Base-by-base conservation (phyloP, 2,888 invertebrate species). In the Thysanoteuthis rhombus region DNA sequence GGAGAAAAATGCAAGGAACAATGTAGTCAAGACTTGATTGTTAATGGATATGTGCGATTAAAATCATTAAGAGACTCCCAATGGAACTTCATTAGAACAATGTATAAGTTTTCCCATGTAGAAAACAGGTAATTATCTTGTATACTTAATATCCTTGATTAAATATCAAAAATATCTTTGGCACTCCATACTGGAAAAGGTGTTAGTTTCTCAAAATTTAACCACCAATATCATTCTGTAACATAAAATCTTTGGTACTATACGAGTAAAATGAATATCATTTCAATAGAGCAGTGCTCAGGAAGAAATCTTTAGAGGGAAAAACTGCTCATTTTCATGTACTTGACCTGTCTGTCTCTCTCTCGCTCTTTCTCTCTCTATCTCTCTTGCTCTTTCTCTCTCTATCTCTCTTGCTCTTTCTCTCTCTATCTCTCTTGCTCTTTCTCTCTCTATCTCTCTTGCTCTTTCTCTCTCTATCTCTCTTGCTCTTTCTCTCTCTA, bases 31-130 rank as follows among this genome's bases (percentile, higher is more conserved):
- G 75, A n/a, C n/a, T 36, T 75, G n/a, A 10, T 75, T 36, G 75
- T 75, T 75, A 75, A 75, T 75, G 75, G 75, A n/a, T 75, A 36
- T 75, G 75, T 75, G 75, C 36, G n/a, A 75, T 75, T 75, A 75
- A 75, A 75, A 75, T 75, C 36, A 36, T 75, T 75, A n/a, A 75
- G n/a, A 12, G n/a, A 75, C 36, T 75, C 75, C 75, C 75, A n/a
- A 75, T 75, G n/a, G 75, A 75, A 75, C 75, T 75, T 75, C 75
- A 75, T n/a, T n/a, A n/a, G n/a, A 75, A 75, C 75, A n/a, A n/a
- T n/a, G 3, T 75, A 75, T 36, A 75, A 75, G 75, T 75, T 75
- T 75, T 36, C 36, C 12, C 16, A 12, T 12, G 19, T 36, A 75
- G 75, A n/a, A 75, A 75, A 75, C 75, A n/a, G 75, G n/a, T 36